Evolutionary conservation across 2,113 vertebrate genomes (phyloP).

Genomic region (Recurvirostra avosetta): DNA sequence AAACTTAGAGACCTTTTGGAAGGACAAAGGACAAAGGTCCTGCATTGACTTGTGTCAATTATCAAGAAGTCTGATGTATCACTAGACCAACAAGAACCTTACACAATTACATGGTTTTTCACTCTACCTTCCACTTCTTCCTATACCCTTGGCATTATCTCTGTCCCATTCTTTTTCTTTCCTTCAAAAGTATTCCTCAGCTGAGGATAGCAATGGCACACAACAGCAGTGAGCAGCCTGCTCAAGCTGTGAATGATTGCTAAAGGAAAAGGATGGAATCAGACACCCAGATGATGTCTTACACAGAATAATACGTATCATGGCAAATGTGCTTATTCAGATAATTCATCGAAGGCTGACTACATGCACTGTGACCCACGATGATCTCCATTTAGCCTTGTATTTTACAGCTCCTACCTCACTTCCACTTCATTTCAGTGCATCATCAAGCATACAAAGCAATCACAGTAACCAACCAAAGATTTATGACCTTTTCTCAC

Average conservation of each 20-base stretch:
- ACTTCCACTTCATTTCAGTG: background rate
- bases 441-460: background rate
- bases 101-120: background rate
- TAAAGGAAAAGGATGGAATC: background rate
- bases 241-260: background rate
- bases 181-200: background rate
- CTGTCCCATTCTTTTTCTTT: background rate
- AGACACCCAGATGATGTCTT: background rate
- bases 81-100: background rate
- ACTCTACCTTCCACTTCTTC: background rate
- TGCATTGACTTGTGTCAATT: background rate
- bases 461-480: background rate
- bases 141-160: background rate
- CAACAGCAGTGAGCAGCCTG: background rate
- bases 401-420: background rate
- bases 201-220: background rate
- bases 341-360: background rate
- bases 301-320: background rate
- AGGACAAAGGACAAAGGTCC: background rate
- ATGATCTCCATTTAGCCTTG: background rate
- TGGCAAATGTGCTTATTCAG: background rate
- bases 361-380: background rate
- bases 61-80: background rate
- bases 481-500: background rate
- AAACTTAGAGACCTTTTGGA: background rate